A percentile compares a stretch with the other conserved stretches of the same genome.
phyloP scores from a whole-genome alignment of 2,888 invertebrate species.

The Drosophila borborema region DNA sequence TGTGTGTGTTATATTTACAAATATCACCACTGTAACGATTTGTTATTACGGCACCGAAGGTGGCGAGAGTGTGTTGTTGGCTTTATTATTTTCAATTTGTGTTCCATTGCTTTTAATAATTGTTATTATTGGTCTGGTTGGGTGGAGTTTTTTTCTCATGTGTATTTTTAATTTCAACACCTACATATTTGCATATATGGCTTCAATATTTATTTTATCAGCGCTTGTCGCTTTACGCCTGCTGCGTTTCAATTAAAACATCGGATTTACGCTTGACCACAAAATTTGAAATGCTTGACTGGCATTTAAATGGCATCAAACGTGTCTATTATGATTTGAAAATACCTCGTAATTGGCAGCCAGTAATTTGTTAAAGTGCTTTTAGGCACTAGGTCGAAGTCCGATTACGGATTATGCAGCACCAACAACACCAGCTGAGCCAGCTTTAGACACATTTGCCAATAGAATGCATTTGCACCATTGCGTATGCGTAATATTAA shows the following conservation, averaged over 20 bases:
- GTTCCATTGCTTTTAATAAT: conserved; percentile 77
- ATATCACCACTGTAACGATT: conserved; percentile 2
- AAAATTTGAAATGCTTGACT: conserved; percentile 20
- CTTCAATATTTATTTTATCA: conserved; percentile 45
- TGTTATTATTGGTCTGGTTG: conserved; percentile 62
- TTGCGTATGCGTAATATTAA: conserved; percentile 73
- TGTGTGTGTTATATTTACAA: neutral
- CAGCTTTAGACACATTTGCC: conserved; percentile 56
- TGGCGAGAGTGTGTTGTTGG: conserved; percentile 30
- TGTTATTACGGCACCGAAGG: conserved; percentile 21
- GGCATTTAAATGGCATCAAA: conserved; percentile 29
- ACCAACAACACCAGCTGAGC: conserved; percentile 24
- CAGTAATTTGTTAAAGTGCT: conserved; percentile 73
- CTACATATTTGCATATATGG: conserved; percentile 42
- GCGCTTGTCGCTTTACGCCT: conserved; percentile 28
- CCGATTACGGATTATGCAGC: conserved; percentile 27
- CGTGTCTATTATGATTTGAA: conserved; percentile 44
- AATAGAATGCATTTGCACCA: conserved; percentile 50
- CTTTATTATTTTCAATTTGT: conserved; percentile 75
- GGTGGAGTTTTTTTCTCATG: conserved; percentile 33
- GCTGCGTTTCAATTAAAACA: conserved; percentile 53
- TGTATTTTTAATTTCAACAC: conserved; percentile 69
- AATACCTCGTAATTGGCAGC: conserved; percentile 41
- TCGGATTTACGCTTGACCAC: conserved; percentile 34
- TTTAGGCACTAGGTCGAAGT: conserved; percentile 50